Conservation (phyloP, 1,140 invertebrate genomes). For the Sycophila sp. region DNA sequence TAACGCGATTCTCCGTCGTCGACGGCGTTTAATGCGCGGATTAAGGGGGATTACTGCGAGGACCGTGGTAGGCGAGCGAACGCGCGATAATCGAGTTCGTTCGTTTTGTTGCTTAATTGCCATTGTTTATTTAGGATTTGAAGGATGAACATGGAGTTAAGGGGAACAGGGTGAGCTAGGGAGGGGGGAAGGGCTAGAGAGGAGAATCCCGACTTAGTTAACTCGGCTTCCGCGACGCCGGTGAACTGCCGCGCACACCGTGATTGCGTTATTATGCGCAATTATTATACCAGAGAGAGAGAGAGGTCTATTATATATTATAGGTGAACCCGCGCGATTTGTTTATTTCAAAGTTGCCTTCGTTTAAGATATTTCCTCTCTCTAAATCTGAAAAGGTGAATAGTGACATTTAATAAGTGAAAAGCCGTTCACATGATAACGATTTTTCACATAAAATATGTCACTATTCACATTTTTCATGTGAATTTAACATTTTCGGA, state of each 20-base stretch:
- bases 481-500: too few relatives aligned
- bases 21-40: slow-evolving; percentile 10
- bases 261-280: slow-evolving; percentile 22
- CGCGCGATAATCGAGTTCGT: slow-evolving; percentile 26
- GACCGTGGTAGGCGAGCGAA: not conserved
- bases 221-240: slow-evolving; percentile 4
- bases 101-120: slow-evolving; percentile 36
- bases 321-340: not conserved
- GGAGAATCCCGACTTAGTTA: slow-evolving; percentile 19
- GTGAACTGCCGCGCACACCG: not conserved
- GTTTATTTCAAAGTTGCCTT: not conserved
- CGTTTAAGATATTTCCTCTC: not conserved
- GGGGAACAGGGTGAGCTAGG: too few relatives aligned
- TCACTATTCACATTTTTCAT: too few relatives aligned
- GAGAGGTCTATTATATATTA: too few relatives aligned
- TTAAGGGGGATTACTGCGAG: slow-evolving; percentile 3
- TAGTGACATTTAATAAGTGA: too few relatives aligned
- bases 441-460: too few relatives aligned
- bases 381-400: too few relatives aligned
- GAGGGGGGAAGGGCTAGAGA: too few relatives aligned
- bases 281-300: slow-evolving; percentile 11
- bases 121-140: slow-evolving; percentile 31
- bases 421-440: too few relatives aligned
- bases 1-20: slow-evolving; percentile 8
- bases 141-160: slow-evolving; percentile 8